Evolutionary conservation across 1,140 invertebrate species (phyloP).

Genomic region (Euura saliciscinereae): DNA sequence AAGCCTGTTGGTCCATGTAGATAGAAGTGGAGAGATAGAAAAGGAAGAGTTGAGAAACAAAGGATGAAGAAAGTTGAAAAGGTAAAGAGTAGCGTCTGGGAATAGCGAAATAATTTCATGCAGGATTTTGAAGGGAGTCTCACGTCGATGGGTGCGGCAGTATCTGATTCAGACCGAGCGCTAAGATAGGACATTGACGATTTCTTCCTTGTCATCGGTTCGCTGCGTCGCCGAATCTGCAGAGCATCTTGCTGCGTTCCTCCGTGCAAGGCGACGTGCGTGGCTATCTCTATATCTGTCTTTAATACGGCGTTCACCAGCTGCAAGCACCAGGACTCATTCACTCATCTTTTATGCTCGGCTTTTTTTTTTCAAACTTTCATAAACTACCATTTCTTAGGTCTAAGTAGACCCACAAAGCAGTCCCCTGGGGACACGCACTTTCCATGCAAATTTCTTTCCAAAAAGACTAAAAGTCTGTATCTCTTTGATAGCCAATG

Average conservation of each 20-base stretch:
- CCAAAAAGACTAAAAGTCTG: too few relatives aligned
- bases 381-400: too few relatives aligned
- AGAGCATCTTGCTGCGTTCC: slow-evolving; percentile 56
- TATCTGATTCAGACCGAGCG: slow-evolving; percentile 55
- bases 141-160: slow-evolving; percentile 55
- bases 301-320: slow-evolving; percentile 81
- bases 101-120: neutral
- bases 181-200: slow-evolving; percentile 60
- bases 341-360: slow-evolving; percentile 28
- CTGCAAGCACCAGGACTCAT: slow-evolving; percentile 64
- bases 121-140: slow-evolving; percentile 38
- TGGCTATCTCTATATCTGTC: slow-evolving; percentile 76
- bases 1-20: too few relatives aligned
- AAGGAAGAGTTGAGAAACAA: neutral
- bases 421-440: neutral
- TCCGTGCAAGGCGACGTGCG: slow-evolving; percentile 65
- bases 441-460: too few relatives aligned
- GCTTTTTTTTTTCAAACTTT: too few relatives aligned
- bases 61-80: neutral
- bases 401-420: neutral
- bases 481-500: too few relatives aligned
- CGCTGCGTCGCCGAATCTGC: slow-evolving; percentile 54
- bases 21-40: neutral
- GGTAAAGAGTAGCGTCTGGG: neutral
- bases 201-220: slow-evolving; percentile 58